Conservation (phyloP, 2,888 invertebrate genomes). For the Tipula confusa region DNA sequence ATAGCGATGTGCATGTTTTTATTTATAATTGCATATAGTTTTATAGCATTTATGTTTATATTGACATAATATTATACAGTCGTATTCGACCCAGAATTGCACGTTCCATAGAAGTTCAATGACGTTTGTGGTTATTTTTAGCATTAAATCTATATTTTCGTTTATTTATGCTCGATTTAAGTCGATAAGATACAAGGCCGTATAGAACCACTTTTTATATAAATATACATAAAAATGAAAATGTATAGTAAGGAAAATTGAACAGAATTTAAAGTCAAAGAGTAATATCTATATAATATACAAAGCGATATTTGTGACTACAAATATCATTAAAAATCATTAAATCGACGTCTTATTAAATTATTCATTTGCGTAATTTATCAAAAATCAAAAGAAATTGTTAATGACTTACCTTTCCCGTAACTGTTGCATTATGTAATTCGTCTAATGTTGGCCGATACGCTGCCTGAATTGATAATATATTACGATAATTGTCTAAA, state of each 20-base stretch:
- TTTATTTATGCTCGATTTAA: too few species aligned
- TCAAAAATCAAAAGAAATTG: too few species aligned
- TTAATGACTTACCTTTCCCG: slow-evolving; percentile 63
- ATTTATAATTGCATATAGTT: not conserved
- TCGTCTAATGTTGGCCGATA: slow-evolving; percentile 85
- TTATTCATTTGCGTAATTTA: not conserved
- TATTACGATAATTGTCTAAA: slow-evolving; percentile 84
- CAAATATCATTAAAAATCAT: not conserved
- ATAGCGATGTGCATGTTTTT: not conserved
- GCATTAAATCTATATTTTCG: too few species aligned
- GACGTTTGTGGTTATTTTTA: not conserved
- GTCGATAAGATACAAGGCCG: not conserved
- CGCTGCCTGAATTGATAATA: slow-evolving; percentile 81
- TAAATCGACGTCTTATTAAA: not conserved
- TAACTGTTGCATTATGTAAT: slow-evolving; percentile 76
- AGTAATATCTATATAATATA: too few species aligned
- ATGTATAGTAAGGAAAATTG: not conserved
- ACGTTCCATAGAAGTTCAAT: not conserved
- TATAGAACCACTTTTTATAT: not conserved
- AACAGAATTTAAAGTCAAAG: not conserved
- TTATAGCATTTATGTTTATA: not conserved
- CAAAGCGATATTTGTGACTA: too few species aligned
- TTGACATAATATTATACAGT: too few species aligned
- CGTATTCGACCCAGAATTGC: not conserved
- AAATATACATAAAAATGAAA: not conserved